Evolutionary conservation across 1,140 invertebrate species (phyloP), one percentile per base, ranked within the genome.

Genomic region (Papilio xuthus): DNA sequence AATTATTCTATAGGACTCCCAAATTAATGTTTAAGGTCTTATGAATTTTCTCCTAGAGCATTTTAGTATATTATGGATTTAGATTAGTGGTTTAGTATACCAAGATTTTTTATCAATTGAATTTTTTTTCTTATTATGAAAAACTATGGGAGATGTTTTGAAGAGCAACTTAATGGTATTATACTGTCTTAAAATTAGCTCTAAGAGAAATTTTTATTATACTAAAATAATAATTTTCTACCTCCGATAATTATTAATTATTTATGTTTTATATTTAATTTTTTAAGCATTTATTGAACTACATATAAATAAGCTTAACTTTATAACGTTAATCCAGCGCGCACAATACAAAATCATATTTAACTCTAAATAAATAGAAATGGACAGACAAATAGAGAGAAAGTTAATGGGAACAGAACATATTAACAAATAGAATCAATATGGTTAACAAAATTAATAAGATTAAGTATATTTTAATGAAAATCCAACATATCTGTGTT

Each of bases 151-250:
- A 28, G 26, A 67, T 67, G 7, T 63, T 63, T 63, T 63, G 23
- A 63, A 32, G 53, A 63, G 67, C 77, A 78, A 80, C 80, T 84
- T 80, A 80, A 83, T 84, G 83, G 71, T 85, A 83, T 78, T 81
- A 23, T n/a, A 77, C 53, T 70, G 67, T 81, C 75, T 83, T 79
- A 82, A 71, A 83, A 78, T 82, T 80, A 74, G 12, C 3, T 63
- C 4, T 15, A 13, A 28, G 10, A 9, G 26, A 60, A 26, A 60
- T 56, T 56, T 56, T 0, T 1, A 53, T 20, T n/a, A n/a, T n/a
- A n/a, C n/a, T n/a, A n/a, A 47, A 53, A 8, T 53, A n/a, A n/a
- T 53, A 20, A n/a, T n/a, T n/a, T 50, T 50, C 15, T 50, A n/a
- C 47, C 3, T 3, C 15, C 8, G 3, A 50, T 4, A 53, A n/a